Conservation (phyloP, 2,888 invertebrate species). For the Rapana venosa region DNA sequence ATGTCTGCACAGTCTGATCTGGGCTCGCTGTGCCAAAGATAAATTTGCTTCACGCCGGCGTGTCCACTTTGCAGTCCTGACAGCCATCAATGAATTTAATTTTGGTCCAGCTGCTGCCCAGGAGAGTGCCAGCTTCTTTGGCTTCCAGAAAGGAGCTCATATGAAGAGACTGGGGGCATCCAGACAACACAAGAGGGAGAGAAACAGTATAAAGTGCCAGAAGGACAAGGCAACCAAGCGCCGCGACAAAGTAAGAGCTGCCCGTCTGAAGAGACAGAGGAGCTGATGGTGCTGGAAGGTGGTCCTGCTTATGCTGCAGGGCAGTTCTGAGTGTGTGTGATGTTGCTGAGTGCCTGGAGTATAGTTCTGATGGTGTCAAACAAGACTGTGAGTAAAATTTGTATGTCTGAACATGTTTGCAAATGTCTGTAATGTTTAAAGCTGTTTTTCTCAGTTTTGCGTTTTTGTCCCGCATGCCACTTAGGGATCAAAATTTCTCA, state of each 20-base stretch:
- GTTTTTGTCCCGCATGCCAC: neutral
- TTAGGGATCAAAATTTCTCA: neutral
- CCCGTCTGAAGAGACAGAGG: constrained; percentile 11
- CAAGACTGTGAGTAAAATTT: neutral
- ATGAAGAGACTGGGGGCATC: neutral
- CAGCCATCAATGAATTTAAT: neutral
- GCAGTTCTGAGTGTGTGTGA: neutral
- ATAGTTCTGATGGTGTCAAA: neutral
- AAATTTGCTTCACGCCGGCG: neutral
- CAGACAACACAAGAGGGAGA: too few species aligned
- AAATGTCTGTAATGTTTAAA: neutral
- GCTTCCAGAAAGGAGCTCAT: neutral
- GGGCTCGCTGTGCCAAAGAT: neutral
- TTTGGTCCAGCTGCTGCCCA: neutral
- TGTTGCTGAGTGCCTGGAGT: neutral
- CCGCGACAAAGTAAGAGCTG: neutral
- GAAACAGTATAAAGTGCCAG: neutral
- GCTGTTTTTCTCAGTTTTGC: neutral
- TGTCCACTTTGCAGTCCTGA: neutral
- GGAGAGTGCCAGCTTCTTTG: neutral
- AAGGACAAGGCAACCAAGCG: neutral
- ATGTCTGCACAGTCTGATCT: neutral
- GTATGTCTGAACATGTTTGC: neutral
- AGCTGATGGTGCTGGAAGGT: constrained; percentile 10
- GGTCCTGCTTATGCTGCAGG: constrained; percentile 12